Evolutionary conservation across 2,888 invertebrate species (phyloP).

Genomic region (Ernsta delagoae): DNA sequence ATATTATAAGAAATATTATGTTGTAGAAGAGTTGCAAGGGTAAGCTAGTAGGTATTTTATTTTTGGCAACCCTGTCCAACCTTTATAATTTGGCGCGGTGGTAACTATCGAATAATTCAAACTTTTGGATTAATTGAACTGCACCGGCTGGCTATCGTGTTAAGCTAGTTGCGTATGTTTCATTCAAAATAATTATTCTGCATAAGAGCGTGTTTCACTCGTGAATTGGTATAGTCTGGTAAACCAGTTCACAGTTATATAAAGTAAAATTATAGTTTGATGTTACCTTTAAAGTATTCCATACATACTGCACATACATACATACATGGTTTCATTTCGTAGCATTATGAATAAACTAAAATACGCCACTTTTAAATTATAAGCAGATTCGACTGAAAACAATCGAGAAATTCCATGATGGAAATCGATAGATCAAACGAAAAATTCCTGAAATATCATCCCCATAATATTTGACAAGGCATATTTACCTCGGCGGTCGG

Average conservation of each 20-base stretch:
- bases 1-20: too few relatives aligned
- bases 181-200: too few relatives aligned
- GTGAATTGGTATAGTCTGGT: neutral
- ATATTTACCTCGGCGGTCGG: constrained; percentile 68
- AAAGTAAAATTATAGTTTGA: too few relatives aligned
- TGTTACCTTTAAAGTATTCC: too few relatives aligned
- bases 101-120: constrained; percentile 27
- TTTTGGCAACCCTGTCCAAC: constrained; percentile 11
- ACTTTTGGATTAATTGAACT: constrained; percentile 26
- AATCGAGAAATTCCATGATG: neutral
- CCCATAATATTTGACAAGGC: constrained; percentile 73
- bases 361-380: too few relatives aligned
- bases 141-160: constrained; percentile 4
- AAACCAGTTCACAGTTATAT: neutral
- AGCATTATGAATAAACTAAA: too few relatives aligned
- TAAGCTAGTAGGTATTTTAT: too few relatives aligned
- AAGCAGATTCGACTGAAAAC: neutral
- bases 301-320: too few relatives aligned
- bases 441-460: constrained; percentile 71
- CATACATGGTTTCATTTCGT: too few relatives aligned
- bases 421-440: constrained; percentile 53
- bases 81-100: constrained; percentile 10
- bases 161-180: too few relatives aligned
- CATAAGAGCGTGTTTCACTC: too few relatives aligned
- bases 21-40: too few relatives aligned